Evolutionary conservation across 2,888 invertebrate species (phyloP).

Genomic region (Scrobipalpa atriplicella): DNA sequence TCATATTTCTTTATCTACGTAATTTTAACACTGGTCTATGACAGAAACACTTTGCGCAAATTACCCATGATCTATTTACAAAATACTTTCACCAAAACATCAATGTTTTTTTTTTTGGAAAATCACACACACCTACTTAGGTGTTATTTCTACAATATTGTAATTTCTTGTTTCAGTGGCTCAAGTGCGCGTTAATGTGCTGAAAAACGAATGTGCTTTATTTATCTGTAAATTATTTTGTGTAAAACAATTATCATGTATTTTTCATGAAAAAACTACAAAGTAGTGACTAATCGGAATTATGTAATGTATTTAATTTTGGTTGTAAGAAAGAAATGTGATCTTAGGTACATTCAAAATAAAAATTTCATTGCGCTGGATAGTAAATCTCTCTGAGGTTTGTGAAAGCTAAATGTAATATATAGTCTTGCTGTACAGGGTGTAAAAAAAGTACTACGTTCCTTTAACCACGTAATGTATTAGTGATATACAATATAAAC

Average conservation of each 20-base stretch:
- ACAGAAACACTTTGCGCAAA: neutral
- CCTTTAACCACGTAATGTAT: too few relatives aligned
- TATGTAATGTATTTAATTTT: neutral
- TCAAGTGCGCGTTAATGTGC: slow-evolving; percentile 88
- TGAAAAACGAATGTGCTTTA: slow-evolving; percentile 44
- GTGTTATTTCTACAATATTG: slow-evolving; percentile 18
- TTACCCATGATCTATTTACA: too few relatives aligned
- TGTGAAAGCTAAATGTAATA: too few relatives aligned
- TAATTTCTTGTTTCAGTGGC: slow-evolving; percentile 86
- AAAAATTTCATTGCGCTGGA: too few relatives aligned
- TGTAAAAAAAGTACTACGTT: too few relatives aligned
- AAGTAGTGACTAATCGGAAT: neutral
- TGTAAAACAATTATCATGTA: neutral
- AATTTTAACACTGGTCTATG: neutral
- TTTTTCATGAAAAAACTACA: neutral
- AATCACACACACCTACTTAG: too few relatives aligned
- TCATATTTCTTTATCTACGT: neutral
- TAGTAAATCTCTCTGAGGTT: too few relatives aligned
- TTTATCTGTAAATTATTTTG: too few relatives aligned
- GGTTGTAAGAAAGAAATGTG: neutral
- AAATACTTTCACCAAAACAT: too few relatives aligned
- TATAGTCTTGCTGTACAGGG: too few relatives aligned
- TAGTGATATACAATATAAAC: too few relatives aligned
- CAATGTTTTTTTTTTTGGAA: too few relatives aligned
- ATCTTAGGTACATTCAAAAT: neutral